A percentile compares a stretch with the other conserved stretches of the same genome.
Conservation (phyloP, 2,888 invertebrate genomes). For the Tuta absoluta region DNA sequence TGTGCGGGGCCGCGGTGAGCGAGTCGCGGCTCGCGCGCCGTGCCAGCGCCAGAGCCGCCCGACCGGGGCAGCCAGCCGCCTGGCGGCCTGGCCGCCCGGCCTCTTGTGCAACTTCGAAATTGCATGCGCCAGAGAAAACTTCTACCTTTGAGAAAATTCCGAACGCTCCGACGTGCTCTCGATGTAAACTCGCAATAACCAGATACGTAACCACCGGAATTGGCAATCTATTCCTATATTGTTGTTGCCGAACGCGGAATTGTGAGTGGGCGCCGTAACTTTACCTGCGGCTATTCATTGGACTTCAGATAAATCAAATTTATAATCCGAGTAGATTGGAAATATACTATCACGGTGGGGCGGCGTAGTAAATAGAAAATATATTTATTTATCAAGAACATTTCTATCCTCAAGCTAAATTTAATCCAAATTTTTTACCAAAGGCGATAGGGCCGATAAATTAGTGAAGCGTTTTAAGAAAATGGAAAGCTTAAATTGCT, state of each 20-base stretch:
- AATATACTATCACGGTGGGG: background rate
- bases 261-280: conserved; percentile 17
- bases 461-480: conserved; percentile 18
- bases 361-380: background rate
- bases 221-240: conserved; percentile 60
- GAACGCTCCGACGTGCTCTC: conserved; percentile 61
- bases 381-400: background rate
- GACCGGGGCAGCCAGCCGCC: conserved; percentile 36
- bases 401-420: background rate
- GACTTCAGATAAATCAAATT: conserved; percentile 15
- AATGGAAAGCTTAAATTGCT: conserved; percentile 20
- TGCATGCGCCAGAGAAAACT: conserved; percentile 71
- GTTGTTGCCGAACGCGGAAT: conserved; percentile 38
- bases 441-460: conserved; percentile 19
- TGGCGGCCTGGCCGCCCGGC: conserved; percentile 44
- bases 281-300: conserved; percentile 24
- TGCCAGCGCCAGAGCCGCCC: conserved; percentile 9
- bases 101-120: conserved; percentile 68
- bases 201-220: conserved; percentile 62
- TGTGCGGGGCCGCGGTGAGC: conserved; percentile 51
- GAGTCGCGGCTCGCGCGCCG: conserved; percentile 36
- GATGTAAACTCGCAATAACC: conserved; percentile 65
- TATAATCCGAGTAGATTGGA: conserved; percentile 14
- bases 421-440: conserved; percentile 7
- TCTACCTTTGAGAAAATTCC: conserved; percentile 72